Evolutionary conservation across 2,888 invertebrate genomes (phyloP).

Genomic region (Drosophila multiciliata): DNA sequence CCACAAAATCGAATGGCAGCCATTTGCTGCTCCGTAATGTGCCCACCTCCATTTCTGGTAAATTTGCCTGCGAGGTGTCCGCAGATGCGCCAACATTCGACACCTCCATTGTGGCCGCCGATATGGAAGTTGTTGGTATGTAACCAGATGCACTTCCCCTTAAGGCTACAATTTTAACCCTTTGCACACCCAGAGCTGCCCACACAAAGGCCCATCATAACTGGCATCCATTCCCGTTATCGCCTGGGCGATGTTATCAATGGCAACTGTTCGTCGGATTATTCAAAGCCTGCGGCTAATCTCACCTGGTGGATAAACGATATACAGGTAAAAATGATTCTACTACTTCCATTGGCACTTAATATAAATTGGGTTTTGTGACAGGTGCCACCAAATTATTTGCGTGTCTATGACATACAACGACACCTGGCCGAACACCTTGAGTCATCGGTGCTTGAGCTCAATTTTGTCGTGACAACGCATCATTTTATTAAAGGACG

Average conservation of each 20-base stretch:
- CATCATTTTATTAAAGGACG: slow-evolving; percentile 83
- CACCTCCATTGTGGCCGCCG: slow-evolving; percentile 82
- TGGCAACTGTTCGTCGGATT: slow-evolving; percentile 86
- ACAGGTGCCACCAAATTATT: slow-evolving; percentile 81
- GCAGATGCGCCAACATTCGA: slow-evolving; percentile 85
- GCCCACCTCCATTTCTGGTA: slow-evolving; percentile 82
- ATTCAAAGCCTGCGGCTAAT: slow-evolving; percentile 87
- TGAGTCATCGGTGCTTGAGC: slow-evolving; percentile 83
- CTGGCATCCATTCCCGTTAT: slow-evolving; percentile 86
- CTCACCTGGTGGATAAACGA: slow-evolving; percentile 87
- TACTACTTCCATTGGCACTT: neutral
- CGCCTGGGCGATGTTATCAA: slow-evolving; percentile 86
- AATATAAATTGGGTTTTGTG: neutral
- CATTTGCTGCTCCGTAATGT: slow-evolving; percentile 83
- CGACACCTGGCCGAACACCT: slow-evolving; percentile 82
- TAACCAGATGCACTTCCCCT: slow-evolving; percentile 25
- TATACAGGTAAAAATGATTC: slow-evolving; percentile 75
- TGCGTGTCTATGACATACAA: slow-evolving; percentile 81
- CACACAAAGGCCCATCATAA: slow-evolving; percentile 86
- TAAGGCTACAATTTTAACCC: neutral
- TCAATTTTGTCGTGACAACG: slow-evolving; percentile 83
- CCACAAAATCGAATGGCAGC: slow-evolving; percentile 83
- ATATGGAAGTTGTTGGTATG: slow-evolving; percentile 85
- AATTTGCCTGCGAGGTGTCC: slow-evolving; percentile 84
- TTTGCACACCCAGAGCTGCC: slow-evolving; percentile 84